These are phyloP conservation scores for Arctia plantaginis DNA, from an alignment of 2,888 invertebrate genomes.

Conservation along the genomic window DNA sequence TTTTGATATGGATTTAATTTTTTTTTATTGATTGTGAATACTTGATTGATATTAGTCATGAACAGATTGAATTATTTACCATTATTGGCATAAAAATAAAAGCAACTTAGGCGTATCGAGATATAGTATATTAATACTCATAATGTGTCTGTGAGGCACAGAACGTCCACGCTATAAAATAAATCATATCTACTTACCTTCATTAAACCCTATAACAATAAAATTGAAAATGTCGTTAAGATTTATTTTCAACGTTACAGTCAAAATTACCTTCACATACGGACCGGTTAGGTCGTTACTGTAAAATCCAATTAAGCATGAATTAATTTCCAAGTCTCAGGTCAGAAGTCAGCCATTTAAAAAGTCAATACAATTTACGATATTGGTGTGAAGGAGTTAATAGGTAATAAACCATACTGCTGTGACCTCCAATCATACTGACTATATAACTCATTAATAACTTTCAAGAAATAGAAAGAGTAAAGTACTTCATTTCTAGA, in stretches of 20 bases:
- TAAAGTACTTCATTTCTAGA: neutral
- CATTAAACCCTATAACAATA: constrained; percentile 17
- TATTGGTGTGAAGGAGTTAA: constrained; percentile 29
- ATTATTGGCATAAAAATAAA: neutral
- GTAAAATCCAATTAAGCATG: neutral
- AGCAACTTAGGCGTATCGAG: neutral
- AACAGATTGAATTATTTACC: neutral
- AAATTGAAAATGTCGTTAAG: constrained; percentile 23
- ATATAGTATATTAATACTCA: neutral
- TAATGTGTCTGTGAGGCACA: neutral
- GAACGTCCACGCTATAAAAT: neutral
- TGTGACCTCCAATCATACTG: constrained; percentile 46
- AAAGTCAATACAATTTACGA: constrained; percentile 21
- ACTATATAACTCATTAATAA: constrained; percentile 53
- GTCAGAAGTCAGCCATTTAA: constrained; percentile 1
- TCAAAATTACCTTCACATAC: constrained; percentile 9
- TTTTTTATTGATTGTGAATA: no score
- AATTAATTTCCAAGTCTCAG: neutral
- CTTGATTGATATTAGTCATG: no score
- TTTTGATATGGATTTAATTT: neutral
- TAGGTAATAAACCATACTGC: constrained; percentile 31
- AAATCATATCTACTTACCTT: neutral
- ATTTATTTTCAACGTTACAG: constrained; percentile 14
- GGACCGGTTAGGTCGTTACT: constrained; percentile 3
- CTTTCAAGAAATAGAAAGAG: constrained; percentile 44